Evolutionary conservation across 2,113 vertebrate species (phyloP), one percentile per base, ranked within the genome.

Genomic region (Percopsis transmontana): DNA sequence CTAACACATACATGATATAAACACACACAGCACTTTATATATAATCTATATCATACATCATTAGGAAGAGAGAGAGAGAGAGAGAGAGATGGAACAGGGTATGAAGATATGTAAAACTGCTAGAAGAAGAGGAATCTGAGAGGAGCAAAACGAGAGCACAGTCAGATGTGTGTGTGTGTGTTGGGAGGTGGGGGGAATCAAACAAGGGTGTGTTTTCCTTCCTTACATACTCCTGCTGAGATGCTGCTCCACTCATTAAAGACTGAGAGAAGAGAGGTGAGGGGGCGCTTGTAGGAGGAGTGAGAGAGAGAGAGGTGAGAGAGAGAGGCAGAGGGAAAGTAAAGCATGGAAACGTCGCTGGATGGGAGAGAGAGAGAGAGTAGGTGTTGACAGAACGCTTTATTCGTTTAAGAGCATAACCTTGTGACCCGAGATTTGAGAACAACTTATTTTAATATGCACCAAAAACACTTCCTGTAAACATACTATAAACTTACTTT

Each of bases 181-280:
- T 41, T 7, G 40, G 40, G 18, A 5, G 40, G 69, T 45, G 62
- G 44, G 61, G 52, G 75, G 68, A 64, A 71, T 59, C 70, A 70
- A 81, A 57, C 41, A 38, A 50, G 67, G 67, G 44, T 57, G 65
- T 47, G 55, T 66, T 77, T 55, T 77, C 80, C 79, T 72, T 84
- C 77, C 74, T 83, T 82, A 81, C 84, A 84, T 79, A 82, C 78
- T 85, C 74, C 70, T 83, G 87, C 83, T 80, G 81, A 72, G 79
- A 82, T 64, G 66, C 66, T 74, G 75, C 79, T 82, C 68, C 16
- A 42, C 77, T 87, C 83, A 85, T 86, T 80, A 86, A 88, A 87
- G 74, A 40, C 42, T n/a, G 58, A 76, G 77, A 81, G 77, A 79
- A 80, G 66, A 77, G 73, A 82, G 72, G 80, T 74, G 85, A 79